phyloP scores from a whole-genome alignment of 2,797 vertebrate species.

The Acestrorhynchus altus region DNA sequence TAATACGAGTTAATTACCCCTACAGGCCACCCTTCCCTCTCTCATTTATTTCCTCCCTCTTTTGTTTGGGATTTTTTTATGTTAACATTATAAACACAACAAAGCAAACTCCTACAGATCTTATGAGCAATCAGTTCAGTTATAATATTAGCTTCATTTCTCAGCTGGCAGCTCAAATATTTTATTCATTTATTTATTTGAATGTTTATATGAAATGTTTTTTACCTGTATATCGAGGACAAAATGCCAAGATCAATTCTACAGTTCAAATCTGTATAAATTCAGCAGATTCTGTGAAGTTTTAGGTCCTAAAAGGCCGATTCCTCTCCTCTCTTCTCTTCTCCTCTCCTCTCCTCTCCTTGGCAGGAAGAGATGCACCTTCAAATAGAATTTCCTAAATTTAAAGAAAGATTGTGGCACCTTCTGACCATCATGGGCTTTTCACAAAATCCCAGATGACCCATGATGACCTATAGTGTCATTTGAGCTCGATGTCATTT shows the following conservation, averaged over 20 bases:
- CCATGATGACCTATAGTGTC: not conserved
- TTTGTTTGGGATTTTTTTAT: not conserved
- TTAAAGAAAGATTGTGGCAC: not conserved
- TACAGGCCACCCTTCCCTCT: constrained; percentile 46
- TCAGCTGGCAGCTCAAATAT: not conserved
- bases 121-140: constrained; percentile 11
- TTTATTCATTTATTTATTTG: not conserved
- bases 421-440: not conserved
- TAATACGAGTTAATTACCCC: constrained; percentile 58
- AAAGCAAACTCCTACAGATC: not conserved
- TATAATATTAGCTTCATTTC: not conserved
- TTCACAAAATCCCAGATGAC: not conserved
- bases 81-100: constrained; percentile 16
- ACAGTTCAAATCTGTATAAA: too few relatives aligned
- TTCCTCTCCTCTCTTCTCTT: too few relatives aligned
- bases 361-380: not conserved
- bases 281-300: too few relatives aligned
- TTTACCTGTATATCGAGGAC: not conserved
- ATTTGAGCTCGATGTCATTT: not conserved
- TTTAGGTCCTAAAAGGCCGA: too few relatives aligned
- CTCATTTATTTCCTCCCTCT: not conserved
- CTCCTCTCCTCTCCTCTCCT: not conserved
- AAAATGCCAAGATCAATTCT: too few relatives aligned
- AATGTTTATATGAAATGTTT: not conserved
- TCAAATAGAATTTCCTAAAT: not conserved